Conservation (phyloP, 2,797 vertebrate species). For the Thalassophryne amazonica region DNA sequence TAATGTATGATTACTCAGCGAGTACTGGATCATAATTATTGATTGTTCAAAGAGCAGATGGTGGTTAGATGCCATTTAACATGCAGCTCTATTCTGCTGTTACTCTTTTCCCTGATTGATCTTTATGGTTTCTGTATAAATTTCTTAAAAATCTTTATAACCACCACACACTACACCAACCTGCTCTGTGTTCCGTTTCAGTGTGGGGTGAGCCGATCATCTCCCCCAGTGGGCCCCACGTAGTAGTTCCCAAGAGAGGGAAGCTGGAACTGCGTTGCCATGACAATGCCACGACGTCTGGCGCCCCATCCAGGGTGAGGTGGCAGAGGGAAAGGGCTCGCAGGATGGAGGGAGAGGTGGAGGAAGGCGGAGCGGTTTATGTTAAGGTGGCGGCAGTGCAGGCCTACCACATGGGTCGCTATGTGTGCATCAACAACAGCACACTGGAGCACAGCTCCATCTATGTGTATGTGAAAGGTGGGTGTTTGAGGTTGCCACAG, state of each 20-base stretch:
- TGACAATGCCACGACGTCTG: slow-evolving; percentile 54
- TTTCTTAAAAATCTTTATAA: too few relatives aligned
- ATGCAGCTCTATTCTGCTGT: neutral
- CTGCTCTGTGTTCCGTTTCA: slow-evolving; percentile 43
- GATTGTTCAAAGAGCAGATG: slow-evolving; percentile 53
- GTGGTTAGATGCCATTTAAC: slow-evolving; percentile 44
- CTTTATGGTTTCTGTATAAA: neutral
- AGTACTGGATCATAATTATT: slow-evolving; percentile 58
- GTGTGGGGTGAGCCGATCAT: slow-evolving; percentile 74
- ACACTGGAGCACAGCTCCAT: slow-evolving; percentile 78
- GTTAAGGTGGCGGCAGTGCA: slow-evolving; percentile 62
- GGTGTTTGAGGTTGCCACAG: neutral
- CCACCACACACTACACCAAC: neutral
- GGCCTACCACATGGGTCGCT: slow-evolving; percentile 81
- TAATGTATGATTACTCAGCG: slow-evolving; percentile 66
- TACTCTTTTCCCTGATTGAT: neutral
- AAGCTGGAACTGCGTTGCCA: slow-evolving; percentile 80
- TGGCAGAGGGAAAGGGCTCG: slow-evolving; percentile 81
- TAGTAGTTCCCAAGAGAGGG: slow-evolving; percentile 78
- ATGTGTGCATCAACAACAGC: slow-evolving; percentile 80
- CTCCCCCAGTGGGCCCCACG: slow-evolving; percentile 69
- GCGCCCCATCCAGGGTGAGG: slow-evolving; percentile 51
- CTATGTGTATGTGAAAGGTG: slow-evolving; percentile 94
- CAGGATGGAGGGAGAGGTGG: slow-evolving; percentile 65
- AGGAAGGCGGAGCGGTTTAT: slow-evolving; percentile 42